Percentiles rank a stretch among this genome's conserved stretches.
Conservation (phyloP, 2,888 invertebrate species). For the Pelosia muscerda region DNA sequence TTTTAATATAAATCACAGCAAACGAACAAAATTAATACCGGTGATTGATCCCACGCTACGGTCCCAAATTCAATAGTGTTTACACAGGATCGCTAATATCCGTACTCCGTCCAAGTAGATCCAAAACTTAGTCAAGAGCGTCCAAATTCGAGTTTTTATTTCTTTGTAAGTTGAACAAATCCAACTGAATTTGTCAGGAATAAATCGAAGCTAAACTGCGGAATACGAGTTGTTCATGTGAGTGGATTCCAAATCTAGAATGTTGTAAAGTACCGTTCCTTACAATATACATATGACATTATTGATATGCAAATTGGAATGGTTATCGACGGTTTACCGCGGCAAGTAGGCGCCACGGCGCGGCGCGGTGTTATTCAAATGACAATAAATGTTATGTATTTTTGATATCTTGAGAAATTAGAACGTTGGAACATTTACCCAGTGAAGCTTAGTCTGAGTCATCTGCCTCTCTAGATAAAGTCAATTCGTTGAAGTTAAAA, state of each 20-base stretch:
- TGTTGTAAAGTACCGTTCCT: conserved; percentile 4
- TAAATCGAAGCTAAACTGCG: not conserved
- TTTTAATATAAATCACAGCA: not conserved
- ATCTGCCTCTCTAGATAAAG: too few species aligned
- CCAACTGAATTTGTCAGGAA: not conserved
- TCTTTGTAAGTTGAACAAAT: not conserved
- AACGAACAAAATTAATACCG: not conserved
- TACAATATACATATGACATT: not conserved
- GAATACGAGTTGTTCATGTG: not conserved
- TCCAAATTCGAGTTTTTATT: not conserved
- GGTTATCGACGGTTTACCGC: conserved; percentile 2
- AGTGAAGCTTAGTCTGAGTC: not conserved
- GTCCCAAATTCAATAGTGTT: not conserved
- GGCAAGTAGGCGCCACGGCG: not conserved
- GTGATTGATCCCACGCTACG: not conserved
- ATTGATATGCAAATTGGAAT: conserved; percentile 6
- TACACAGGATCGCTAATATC: not conserved
- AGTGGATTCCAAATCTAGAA: conserved; percentile 2
- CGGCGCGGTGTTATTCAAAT: not conserved
- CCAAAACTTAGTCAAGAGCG: not conserved
- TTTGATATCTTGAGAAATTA: not conserved
- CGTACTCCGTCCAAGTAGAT: not conserved
- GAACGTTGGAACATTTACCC: not conserved
- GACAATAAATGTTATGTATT: conserved; percentile 1
- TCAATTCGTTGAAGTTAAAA: too few species aligned